A percentile compares a stretch with the other conserved stretches of the same genome.
Evolutionary conservation across 2,113 vertebrate genomes (phyloP).

Genomic region (human (Homo sapiens)): DNA sequence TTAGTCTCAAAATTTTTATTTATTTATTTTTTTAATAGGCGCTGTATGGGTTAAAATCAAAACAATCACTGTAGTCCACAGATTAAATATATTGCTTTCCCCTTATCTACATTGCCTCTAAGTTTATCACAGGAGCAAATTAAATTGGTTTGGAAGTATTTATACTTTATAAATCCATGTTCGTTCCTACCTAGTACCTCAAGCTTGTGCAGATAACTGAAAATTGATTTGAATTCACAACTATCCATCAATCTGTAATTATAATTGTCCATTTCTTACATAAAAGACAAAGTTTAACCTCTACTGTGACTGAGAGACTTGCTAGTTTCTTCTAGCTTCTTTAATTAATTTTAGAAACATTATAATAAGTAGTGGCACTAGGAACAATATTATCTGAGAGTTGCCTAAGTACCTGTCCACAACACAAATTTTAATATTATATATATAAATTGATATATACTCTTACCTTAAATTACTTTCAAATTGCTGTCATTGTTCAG

Average conservation of each 20-base stretch:
- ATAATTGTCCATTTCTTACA: neutral
- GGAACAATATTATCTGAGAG: neutral
- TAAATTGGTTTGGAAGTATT: neutral
- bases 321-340: neutral
- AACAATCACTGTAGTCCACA: neutral
- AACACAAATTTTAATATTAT: neutral
- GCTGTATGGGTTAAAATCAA: neutral
- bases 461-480: neutral
- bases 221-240: neutral
- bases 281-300: neutral
- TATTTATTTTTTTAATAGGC: neutral
- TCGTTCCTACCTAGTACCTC: neutral
- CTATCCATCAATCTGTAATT: neutral
- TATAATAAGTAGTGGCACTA: neutral
- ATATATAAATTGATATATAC: neutral
- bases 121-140: neutral
- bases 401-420: neutral
- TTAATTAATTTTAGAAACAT: neutral
- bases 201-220: neutral
- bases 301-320: neutral
- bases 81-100: neutral
- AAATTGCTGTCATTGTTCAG: neutral
- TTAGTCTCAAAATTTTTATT: neutral
- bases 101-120: neutral
- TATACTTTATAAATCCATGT: neutral